A percentile compares a stretch with the other conserved stretches of the same genome.
phyloP scores from a whole-genome alignment of 1,140 invertebrate species.

The Branchinecta lynchi region DNA sequence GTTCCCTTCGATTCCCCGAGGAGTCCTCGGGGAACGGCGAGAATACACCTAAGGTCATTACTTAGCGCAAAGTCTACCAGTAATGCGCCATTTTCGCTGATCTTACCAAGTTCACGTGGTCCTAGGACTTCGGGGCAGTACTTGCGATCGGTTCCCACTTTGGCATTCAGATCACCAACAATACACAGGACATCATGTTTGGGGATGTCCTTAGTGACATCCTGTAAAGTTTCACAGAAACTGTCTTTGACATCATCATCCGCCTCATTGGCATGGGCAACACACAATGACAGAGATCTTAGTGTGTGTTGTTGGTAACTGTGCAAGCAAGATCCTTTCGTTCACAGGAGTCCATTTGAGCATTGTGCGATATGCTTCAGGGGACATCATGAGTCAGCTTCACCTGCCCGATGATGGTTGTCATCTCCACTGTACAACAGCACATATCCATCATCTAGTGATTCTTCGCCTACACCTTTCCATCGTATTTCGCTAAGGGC shows the following conservation, averaged over 20 bases:
- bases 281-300: slow-evolving; percentile 5
- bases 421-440: slow-evolving; percentile 1
- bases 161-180: too few relatives aligned
- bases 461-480: neutral
- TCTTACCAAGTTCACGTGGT: slow-evolving; percentile 3
- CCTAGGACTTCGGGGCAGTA: too few relatives aligned
- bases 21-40: too few relatives aligned
- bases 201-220: slow-evolving; percentile 4
- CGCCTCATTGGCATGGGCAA: slow-evolving; percentile 3
- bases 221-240: slow-evolving; percentile 9
- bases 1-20: too few relatives aligned
- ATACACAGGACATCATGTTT: slow-evolving; percentile 9
- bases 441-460: too few relatives aligned
- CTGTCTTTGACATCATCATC: slow-evolving; percentile 9
- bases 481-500: neutral
- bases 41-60: too few relatives aligned
- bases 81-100: slow-evolving; percentile 9
- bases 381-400: slow-evolving; percentile 4
- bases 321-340: slow-evolving; percentile 5
- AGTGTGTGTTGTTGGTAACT: slow-evolving; percentile 5
- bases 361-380: slow-evolving; percentile 5
- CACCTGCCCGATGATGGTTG: neutral
- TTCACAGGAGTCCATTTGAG: slow-evolving; percentile 5
- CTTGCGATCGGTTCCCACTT: too few relatives aligned
- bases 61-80: slow-evolving; percentile 8